Conservation (phyloP, 1,140 invertebrate genomes). For the Sycophaga agraensis region DNA sequence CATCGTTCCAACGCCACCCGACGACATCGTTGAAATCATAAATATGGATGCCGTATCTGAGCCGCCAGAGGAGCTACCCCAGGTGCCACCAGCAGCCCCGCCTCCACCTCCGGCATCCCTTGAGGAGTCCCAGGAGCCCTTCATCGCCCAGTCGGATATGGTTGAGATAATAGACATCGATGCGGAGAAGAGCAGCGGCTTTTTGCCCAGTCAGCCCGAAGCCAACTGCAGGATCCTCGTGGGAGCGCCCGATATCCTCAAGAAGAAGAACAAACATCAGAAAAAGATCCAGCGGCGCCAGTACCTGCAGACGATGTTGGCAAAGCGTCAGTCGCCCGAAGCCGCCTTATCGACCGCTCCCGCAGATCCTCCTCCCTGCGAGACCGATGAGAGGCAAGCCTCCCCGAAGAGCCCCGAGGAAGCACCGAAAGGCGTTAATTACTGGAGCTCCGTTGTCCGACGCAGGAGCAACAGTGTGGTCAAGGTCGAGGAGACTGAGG, state of each 20-base stretch:
- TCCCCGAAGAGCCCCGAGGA: background rate
- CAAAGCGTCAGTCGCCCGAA: no score
- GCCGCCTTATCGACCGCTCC: no score
- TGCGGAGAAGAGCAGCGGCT: constrained; percentile 29
- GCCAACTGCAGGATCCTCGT: constrained; percentile 43
- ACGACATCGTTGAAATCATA: constrained; percentile 47
- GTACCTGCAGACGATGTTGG: no score
- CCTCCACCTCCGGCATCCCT: background rate
- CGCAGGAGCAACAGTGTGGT: constrained; percentile 10
- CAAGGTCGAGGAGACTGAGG: constrained; percentile 29
- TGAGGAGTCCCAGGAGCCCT: background rate
- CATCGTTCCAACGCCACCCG: background rate
- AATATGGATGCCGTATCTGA: constrained; percentile 48
- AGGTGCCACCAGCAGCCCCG: background rate
- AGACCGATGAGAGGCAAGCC: background rate
- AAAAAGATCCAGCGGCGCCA: background rate
- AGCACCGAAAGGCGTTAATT: background rate
- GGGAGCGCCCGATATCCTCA: background rate
- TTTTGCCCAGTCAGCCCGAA: background rate
- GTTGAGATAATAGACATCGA: constrained; percentile 53
- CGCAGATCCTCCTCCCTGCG: no score
- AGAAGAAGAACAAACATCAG: constrained; percentile 9
- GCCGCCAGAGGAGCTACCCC: background rate
- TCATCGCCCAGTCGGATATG: constrained; percentile 22
- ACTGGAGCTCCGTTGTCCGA: constrained; percentile 39